A percentile compares a stretch with the other conserved stretches of the same genome.
phyloP scores from a whole-genome alignment of 2,797 vertebrate species.

The Channa striata region DNA sequence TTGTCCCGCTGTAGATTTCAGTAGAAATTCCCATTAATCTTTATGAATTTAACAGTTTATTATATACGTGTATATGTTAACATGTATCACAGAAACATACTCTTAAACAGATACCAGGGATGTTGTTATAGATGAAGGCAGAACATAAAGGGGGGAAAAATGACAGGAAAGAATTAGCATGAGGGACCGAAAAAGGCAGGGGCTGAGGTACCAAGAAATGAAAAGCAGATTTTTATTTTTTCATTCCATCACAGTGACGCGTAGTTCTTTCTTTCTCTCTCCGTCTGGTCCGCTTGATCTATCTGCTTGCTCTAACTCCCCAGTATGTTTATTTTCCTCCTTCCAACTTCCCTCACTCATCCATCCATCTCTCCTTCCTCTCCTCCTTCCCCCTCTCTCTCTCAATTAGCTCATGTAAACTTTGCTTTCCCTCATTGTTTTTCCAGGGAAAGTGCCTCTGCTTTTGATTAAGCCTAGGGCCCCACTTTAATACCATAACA shows the following conservation, averaged over 20 bases:
- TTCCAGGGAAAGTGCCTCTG: slow-evolving; percentile 78
- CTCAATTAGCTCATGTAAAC: slow-evolving; percentile 83
- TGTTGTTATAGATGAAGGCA: slow-evolving; percentile 4
- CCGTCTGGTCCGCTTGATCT: slow-evolving; percentile 55
- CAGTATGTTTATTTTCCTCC: slow-evolving; percentile 73
- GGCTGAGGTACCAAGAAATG: slow-evolving; percentile 61
- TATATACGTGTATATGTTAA: background rate
- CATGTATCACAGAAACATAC: slow-evolving; percentile 2
- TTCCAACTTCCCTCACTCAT: slow-evolving; percentile 55
- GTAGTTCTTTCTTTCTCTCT: slow-evolving; percentile 30
- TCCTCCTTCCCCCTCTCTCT: slow-evolving; percentile 54
- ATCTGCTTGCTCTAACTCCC: slow-evolving; percentile 59
- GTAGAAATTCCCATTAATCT: slow-evolving; percentile 34
- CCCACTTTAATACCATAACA: slow-evolving; percentile 62
- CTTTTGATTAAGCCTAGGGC: slow-evolving; percentile 78
- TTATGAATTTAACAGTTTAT: too few species aligned
- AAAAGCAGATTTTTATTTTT: slow-evolving; percentile 75
- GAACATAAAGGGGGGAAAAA: background rate
- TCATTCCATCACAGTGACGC: slow-evolving; percentile 54
- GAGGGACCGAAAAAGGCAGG: slow-evolving; percentile 14
- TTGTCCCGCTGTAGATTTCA: slow-evolving; percentile 30
- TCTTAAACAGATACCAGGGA: slow-evolving; percentile 1
- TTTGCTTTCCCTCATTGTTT: slow-evolving; percentile 81
- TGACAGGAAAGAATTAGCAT: slow-evolving; percentile 15
- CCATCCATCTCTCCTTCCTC: slow-evolving; percentile 61